These are phyloP conservation scores for Aproaerema taeniolella DNA, from an alignment of 2,888 invertebrate genomes.

Conservation along the genomic window DNA sequence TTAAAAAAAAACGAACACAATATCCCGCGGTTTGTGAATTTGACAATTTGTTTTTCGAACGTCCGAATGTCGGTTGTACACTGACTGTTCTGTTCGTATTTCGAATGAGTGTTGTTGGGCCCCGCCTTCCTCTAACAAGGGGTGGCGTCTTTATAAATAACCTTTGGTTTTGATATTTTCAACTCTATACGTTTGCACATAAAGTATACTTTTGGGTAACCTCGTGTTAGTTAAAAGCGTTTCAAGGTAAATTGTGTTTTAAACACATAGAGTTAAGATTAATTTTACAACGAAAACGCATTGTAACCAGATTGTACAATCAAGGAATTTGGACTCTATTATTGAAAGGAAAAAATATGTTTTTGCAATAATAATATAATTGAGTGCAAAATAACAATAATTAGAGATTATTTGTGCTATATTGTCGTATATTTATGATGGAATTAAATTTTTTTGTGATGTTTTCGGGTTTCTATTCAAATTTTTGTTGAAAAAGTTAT, in stretches of 20 bases:
- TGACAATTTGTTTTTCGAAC: slow-evolving; percentile 36
- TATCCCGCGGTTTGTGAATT: slow-evolving; percentile 11
- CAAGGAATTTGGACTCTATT: neutral
- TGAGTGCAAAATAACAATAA: slow-evolving; percentile 1
- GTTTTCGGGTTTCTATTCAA: too few relatives aligned
- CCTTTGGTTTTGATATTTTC: too few relatives aligned
- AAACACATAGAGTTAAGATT: too few relatives aligned
- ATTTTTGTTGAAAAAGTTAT: too few relatives aligned
- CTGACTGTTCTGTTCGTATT: slow-evolving; percentile 36
- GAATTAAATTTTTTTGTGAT: too few relatives aligned
- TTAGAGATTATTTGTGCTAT: neutral
- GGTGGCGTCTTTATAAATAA: neutral
- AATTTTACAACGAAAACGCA: too few relatives aligned
- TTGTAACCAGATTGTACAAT: too few relatives aligned
- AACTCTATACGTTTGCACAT: too few relatives aligned
- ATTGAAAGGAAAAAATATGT: neutral
- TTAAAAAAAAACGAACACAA: too few relatives aligned
- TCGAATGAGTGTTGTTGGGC: slow-evolving; percentile 26
- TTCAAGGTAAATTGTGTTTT: too few relatives aligned
- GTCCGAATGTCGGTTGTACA: slow-evolving; percentile 41
- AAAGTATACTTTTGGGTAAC: neutral
- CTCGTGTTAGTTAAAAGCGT: too few relatives aligned
- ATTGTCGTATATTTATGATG: neutral
- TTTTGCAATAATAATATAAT: neutral
- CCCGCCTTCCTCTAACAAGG: slow-evolving; percentile 36